Base-by-base conservation (phyloP, 2,797 vertebrate genomes). In the Melanotaenia maccullochi region DNA sequence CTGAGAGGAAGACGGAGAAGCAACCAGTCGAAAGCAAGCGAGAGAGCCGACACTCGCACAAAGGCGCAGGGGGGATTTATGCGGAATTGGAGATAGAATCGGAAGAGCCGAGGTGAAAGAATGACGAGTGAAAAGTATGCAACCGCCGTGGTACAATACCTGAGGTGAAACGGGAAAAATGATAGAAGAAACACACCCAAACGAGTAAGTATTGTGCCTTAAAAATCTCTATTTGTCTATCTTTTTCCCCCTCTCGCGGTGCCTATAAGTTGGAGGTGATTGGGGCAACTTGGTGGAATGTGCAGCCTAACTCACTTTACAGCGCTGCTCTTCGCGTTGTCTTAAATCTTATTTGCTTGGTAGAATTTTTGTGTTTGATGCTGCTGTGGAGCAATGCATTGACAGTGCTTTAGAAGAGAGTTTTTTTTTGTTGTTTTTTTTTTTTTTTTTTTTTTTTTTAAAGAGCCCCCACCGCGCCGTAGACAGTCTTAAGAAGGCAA, bases 151-250 rank as follows among this genome's bases (percentile, higher is more conserved):
- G 91, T 86, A 83, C 85, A 71, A 67, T 79, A 90, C 91, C 91
- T 87, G 85, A 93, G 94, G 88, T 95, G 94, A 95, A 94, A 82
- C 90, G 92, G 38, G 88, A 94, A 93, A 51, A 90, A 95, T 95
- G 95, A 94, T 93, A 91, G 95, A 94, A 90, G 95, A 95, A 92
- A 94, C 94, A 87, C 95, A 93, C 87, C 94, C 94, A 75, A 94
- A 93, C 95, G 95, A 95, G 95, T 95, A 75, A 95, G 95, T 94
- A 89, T 38, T 18, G 12, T 24, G 30, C 3, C 52, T 71, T 30
- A 28, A 55, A 58, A 28, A n/a, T 66, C n/a, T 69, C 22, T 30
- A 54, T 51, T 16, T 11, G 3, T 33, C 24, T 54, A 24, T 71
- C 3, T 67, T 44, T 68, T 11, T 42, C 16, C 60, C 54, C 58